Percentiles rank a stretch among this genome's conserved stretches.
These are phyloP conservation scores for Drosophila teissieri DNA, from an alignment of 1,140 invertebrate species.

Conservation along the genomic window DNA sequence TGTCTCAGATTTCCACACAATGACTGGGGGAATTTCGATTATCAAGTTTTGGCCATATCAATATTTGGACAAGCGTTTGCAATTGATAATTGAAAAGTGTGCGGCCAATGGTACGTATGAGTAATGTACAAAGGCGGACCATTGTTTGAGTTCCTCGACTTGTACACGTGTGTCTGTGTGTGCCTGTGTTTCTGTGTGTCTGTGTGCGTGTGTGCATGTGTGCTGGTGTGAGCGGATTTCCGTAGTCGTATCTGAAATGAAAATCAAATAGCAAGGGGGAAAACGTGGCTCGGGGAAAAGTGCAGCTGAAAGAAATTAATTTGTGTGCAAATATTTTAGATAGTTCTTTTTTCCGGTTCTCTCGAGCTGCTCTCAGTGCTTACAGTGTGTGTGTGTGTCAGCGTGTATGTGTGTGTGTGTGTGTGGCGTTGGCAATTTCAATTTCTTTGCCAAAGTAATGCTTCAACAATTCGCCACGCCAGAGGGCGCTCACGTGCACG, in stretches of 20 bases:
- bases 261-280: slow-evolving; percentile 51
- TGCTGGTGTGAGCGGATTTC: slow-evolving; percentile 36
- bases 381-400: not conserved
- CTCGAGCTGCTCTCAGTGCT: not conserved
- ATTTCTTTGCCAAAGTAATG: slow-evolving; percentile 57
- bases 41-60: slow-evolving; percentile 52
- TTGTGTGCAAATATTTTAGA: slow-evolving; percentile 58
- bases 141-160: slow-evolving; percentile 47
- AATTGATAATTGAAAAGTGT: slow-evolving; percentile 63
- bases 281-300: slow-evolving; percentile 5
- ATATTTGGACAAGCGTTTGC: slow-evolving; percentile 58
- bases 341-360: slow-evolving; percentile 12
- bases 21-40: slow-evolving; percentile 41
- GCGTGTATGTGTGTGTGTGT: not conserved
- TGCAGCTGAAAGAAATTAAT: slow-evolving; percentile 46
- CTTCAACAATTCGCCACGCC: slow-evolving; percentile 57
- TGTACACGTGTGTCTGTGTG: slow-evolving; percentile 9
- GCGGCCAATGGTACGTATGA: slow-evolving; percentile 52
- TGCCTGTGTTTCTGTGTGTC: too few relatives aligned
- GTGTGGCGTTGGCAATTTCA: slow-evolving; percentile 41
- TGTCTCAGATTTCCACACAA: slow-evolving; percentile 37
- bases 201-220: slow-evolving; percentile 1
- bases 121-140: slow-evolving; percentile 38
- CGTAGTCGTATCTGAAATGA: slow-evolving; percentile 50
- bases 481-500: slow-evolving; percentile 43